These are phyloP conservation scores for Sternotherus odoratus DNA, from an alignment of 2,797 vertebrate species.

Conservation along the genomic window DNA sequence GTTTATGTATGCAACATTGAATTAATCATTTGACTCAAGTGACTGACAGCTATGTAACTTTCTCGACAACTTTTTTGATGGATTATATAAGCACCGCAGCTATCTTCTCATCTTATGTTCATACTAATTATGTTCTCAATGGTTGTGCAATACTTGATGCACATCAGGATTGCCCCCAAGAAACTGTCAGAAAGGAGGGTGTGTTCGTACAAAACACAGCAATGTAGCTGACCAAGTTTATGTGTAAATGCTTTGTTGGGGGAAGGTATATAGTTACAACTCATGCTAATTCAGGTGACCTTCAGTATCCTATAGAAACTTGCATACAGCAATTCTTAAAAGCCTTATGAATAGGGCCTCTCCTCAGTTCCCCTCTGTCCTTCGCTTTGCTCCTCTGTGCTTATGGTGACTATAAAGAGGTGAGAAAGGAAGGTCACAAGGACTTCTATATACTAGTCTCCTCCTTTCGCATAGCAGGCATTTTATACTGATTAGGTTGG, in stretches of 20 bases:
- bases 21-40: background rate
- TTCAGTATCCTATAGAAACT: background rate
- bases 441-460: background rate
- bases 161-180: background rate
- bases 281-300: background rate
- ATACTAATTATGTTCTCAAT: background rate
- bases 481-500: background rate
- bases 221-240: background rate
- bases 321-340: background rate
- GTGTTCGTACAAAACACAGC: background rate
- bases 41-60: background rate
- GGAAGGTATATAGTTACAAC: background rate
- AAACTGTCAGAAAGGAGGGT: background rate
- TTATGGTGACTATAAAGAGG: background rate
- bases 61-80: background rate
- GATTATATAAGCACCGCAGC: background rate
- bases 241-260: background rate
- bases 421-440: background rate
- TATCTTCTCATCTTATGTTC: background rate
- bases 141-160: background rate
- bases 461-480: background rate
- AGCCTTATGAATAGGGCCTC: background rate
- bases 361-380: background rate
- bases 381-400: background rate
- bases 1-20: background rate